Evolutionary conservation across 2,888 invertebrate genomes (phyloP).

Genomic region (Syrista parreyssii): DNA sequence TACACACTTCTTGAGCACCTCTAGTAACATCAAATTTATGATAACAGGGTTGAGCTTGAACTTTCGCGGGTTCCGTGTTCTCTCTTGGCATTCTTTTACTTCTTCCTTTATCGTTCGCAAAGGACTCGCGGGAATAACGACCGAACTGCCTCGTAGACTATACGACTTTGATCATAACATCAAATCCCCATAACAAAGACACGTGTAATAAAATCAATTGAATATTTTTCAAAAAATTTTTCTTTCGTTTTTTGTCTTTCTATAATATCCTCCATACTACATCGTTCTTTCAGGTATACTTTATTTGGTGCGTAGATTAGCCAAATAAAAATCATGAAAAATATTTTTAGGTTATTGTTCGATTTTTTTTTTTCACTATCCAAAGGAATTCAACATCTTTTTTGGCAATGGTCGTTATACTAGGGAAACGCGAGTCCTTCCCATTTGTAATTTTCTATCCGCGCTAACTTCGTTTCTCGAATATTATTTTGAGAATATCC

Average conservation of each 20-base stretch:
- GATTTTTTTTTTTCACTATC: neutral
- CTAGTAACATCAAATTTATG: conserved; percentile 47
- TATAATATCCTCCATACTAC: neutral
- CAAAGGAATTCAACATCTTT: neutral
- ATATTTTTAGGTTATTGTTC: neutral
- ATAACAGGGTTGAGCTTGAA: conserved; percentile 44
- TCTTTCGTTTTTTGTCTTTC: neutral
- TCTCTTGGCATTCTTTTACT: neutral
- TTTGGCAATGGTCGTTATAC: neutral
- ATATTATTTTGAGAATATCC: neutral
- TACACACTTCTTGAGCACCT: conserved; percentile 56
- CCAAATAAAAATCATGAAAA: neutral
- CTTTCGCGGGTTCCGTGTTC: conserved; percentile 12
- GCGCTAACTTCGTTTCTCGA: neutral
- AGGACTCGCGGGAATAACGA: neutral
- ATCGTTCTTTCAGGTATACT: neutral
- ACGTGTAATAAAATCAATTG: neutral
- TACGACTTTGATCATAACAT: neutral
- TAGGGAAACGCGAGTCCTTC: neutral
- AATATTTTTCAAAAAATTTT: neutral
- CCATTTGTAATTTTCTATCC: neutral
- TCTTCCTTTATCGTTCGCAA: neutral
- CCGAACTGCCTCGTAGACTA: neutral
- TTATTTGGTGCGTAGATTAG: neutral
- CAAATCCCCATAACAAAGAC: neutral